These are phyloP conservation scores for Thereva nobilitata DNA, from an alignment of 2,888 invertebrate species.

Conservation along the genomic window DNA sequence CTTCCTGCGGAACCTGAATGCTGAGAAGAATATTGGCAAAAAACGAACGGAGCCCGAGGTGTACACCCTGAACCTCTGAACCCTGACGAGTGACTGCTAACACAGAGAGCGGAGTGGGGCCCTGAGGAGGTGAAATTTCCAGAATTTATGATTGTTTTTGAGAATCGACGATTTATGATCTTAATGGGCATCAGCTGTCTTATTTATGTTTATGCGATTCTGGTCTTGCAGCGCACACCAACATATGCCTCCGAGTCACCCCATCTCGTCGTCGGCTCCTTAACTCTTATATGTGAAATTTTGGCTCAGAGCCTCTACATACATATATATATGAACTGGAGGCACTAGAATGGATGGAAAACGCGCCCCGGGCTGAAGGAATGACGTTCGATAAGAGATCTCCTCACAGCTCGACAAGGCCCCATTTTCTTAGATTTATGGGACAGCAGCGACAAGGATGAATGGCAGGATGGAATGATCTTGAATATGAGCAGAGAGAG, in stretches of 20 bases:
- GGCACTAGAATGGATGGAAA: neutral
- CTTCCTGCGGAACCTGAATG: conserved; percentile 29
- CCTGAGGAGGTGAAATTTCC: conserved; percentile 4
- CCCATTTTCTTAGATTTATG: conserved; percentile 33
- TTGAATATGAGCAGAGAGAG: neutral
- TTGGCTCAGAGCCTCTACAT: conserved; percentile 9
- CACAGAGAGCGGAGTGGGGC: conserved; percentile 4
- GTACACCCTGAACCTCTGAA: conserved; percentile 7
- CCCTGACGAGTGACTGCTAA: neutral
- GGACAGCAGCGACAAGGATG: conserved; percentile 24
- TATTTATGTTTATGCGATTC: conserved; percentile 41
- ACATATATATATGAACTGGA: neutral
- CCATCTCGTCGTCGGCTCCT: neutral
- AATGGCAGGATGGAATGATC: conserved; percentile 24
- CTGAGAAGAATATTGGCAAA: no score
- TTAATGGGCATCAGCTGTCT: conserved; percentile 43
- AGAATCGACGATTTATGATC: conserved; percentile 41
- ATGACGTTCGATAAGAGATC: conserved; percentile 33
- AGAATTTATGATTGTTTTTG: conserved; percentile 42
- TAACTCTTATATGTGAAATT: neutral
- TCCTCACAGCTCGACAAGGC: conserved; percentile 30
- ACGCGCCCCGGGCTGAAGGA: conserved; percentile 2
- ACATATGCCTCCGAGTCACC: conserved; percentile 34
- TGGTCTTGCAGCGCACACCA: conserved; percentile 34
- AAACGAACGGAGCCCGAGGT: conserved; percentile 13